Percentiles rank a stretch among this genome's conserved stretches.
Evolutionary conservation across 2,113 vertebrate species (phyloP).

Genomic region (Regulus satrapa): DNA sequence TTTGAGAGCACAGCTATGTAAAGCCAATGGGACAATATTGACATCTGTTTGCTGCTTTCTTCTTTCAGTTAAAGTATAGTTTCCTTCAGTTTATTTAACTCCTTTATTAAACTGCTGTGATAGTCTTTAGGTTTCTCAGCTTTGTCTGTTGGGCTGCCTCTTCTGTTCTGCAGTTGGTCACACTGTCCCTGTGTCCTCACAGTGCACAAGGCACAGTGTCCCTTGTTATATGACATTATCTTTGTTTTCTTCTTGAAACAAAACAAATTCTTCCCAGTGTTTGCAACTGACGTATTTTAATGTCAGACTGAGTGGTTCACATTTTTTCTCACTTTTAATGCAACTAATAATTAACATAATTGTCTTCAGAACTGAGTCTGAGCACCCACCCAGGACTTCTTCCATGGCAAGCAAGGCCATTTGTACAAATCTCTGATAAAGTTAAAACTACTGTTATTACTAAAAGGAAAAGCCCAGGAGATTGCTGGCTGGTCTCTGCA

Average conservation of each 20-base stretch:
- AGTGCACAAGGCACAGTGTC: background rate
- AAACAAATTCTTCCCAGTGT: background rate
- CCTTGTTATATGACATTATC: background rate
- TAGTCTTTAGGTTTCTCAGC: background rate
- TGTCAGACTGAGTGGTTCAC: background rate
- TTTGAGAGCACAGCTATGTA: background rate
- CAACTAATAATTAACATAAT: background rate
- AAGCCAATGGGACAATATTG: background rate
- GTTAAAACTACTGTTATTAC: background rate
- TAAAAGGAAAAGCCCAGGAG: background rate
- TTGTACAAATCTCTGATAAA: background rate
- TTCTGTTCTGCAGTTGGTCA: background rate
- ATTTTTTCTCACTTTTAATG: background rate
- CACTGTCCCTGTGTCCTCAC: fast-evolving
- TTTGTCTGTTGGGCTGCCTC: background rate
- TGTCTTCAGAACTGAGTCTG: background rate
- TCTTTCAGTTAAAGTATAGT: background rate
- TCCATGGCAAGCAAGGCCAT: background rate
- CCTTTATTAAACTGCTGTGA: background rate
- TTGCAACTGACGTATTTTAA: background rate
- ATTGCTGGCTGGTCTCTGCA: background rate
- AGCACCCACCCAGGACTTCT: background rate
- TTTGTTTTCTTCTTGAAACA: background rate
- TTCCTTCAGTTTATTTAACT: background rate
- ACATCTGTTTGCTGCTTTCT: background rate